A percentile compares a stretch with the other conserved stretches of the same genome.
Evolutionary conservation across 2,113 vertebrate species (phyloP).

Genomic region (Takifugu flavidus): DNA sequence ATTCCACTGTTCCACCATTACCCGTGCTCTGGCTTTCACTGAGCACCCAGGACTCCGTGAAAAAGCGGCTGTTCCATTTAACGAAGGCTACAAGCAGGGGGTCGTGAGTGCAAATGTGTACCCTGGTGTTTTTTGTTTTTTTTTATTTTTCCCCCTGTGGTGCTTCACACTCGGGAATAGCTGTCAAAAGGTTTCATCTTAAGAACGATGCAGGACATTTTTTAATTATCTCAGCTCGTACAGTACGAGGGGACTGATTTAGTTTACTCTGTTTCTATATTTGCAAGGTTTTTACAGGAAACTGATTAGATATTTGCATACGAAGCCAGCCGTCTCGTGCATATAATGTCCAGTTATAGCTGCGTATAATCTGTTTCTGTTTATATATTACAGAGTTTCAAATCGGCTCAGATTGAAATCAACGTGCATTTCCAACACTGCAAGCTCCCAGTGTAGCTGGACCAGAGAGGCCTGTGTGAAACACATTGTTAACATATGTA

Average conservation of each 20-base stretch:
- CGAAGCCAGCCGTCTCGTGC: neutral
- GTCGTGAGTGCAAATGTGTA: neutral
- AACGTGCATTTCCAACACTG: constrained; percentile 12
- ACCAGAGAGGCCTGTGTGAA: constrained; percentile 43
- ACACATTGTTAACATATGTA: constrained; percentile 69
- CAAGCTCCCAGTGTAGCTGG: constrained; percentile 44
- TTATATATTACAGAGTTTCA: constrained; percentile 2
- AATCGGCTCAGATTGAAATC: constrained; percentile 30
- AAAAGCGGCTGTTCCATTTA: constrained; percentile 14
- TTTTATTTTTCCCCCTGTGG: neutral
- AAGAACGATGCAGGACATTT: constrained; percentile 72
- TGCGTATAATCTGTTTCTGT: neutral
- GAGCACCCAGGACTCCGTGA: neutral
- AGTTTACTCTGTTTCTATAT: constrained; percentile 22
- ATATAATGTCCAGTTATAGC: neutral
- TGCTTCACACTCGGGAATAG: neutral
- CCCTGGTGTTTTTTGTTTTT: neutral
- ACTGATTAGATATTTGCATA: neutral
- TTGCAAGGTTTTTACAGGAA: neutral
- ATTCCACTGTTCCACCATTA: constrained; percentile 7
- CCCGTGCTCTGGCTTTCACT: constrained; percentile 15
- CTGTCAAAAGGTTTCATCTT: constrained; percentile 40
- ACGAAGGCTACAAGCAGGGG: constrained; percentile 11
- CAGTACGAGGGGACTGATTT: constrained; percentile 74
- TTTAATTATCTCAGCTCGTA: constrained; percentile 12